Evolutionary conservation across 2,113 vertebrate genomes (phyloP), one percentile per base, ranked within the genome.

Genomic region (Paradisaea rubra): DNA sequence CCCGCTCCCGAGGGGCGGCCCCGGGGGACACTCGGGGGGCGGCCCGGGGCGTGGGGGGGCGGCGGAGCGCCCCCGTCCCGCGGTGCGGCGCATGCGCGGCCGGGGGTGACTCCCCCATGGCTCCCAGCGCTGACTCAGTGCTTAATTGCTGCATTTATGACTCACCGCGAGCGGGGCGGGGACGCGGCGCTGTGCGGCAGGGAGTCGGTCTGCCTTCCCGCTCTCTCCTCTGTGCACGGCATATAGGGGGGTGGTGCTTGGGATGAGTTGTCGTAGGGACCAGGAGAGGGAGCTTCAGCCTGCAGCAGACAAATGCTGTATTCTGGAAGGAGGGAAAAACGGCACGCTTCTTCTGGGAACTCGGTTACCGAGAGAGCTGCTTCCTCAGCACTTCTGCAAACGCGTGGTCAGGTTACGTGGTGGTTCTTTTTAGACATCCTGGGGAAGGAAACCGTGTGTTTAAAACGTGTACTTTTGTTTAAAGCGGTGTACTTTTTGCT

Each of bases 141-240:
- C 66, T 86, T 95, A 50, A 66, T 77, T 91, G 97, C 97, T 97
- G 98, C 98, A 97, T 97, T 97, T 95, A 64, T 98, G 97, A 98
- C 93, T 98, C 98, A 98, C 94, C 88, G 73, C 25, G 44, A 64
- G 65, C 7, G 79, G 95, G 94, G 95, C 76, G 95, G 96, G 71
- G 93, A 90, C 50, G 88, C 30, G 9, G 57, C 7, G 64, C 87
- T 93, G 89, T 83, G 77, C 91, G 81, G 84, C 59, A 13, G 11
- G 12, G 56, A 65, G 74, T 23, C 52, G 59, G 3, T 3, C 60
- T 71, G 79, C 66, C 65, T 74, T 79, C 66, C 81, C 81, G 56
- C 86, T 84, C 59, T 49, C 50, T 39, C 1, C 15, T 41, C 52
- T 6, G 8, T 52, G 59, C 31, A 0, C 45, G 30, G 66, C 50